Evolutionary conservation across 2,888 invertebrate species (phyloP), one percentile per base, ranked within the genome.

Genomic region (Temnothorax rugatulus): DNA sequence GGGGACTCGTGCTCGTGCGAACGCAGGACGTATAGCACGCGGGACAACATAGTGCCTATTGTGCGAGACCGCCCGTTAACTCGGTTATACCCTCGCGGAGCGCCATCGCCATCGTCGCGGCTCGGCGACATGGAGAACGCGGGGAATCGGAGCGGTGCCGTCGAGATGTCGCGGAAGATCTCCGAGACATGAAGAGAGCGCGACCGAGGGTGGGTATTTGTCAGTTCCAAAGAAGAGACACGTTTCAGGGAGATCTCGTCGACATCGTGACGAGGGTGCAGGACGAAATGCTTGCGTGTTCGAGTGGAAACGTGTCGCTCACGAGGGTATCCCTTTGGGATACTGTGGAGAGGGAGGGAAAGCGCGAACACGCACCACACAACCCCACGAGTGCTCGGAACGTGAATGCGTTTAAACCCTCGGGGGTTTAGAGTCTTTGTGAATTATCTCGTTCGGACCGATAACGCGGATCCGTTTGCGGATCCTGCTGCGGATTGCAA

Each of bases 181-280:
- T 86, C 88, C 91, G 91, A 93, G 94, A 93, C 92, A 94, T 94
- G 94, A 93, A 87, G 91, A 92, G 88, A 87, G 87, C 89, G 91
- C 89, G 91, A 90, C 84, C 88, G 88, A 92, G 92, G 93, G 94
- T 94, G 92, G 90, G 89, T 89, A 86, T 83, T 61, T 44, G 61
- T 7, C 13, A 44, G 50, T 82, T 54, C 69, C 63, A 21, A 54
- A 34, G n/a, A 41, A 59, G 13, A 64, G 25, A 68, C n/a, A 41
- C 44, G 7, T 59, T 50, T 69, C 83, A 50, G 75, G 59, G 50
- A 82, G 44, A 13, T 54, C 34, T 41, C 8, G 13, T 11, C 15
- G 29, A 18, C 15, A 15, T 63, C 29, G 64, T 2, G 8, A 66
- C 9, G 18, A 63, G 52, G n/a, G 29, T 47, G 38, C 5, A 34